Base-by-base conservation (phyloP, 2,888 invertebrate species). In the Caradrina clavipalpis region DNA sequence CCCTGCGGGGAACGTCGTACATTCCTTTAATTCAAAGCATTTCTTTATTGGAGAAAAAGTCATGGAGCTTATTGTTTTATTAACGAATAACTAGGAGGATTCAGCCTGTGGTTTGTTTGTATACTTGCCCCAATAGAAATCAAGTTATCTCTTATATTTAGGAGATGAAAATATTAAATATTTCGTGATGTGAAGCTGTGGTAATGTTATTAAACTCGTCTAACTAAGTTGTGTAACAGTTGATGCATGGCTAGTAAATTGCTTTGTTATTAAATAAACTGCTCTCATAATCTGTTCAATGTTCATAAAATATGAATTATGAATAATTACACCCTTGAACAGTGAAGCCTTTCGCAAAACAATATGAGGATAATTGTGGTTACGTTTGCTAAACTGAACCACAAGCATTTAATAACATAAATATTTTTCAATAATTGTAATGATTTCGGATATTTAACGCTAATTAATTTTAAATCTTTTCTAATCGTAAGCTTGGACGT, bases 1-100 rank as follows among this genome's bases (percentile, higher is more conserved):
- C 86, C 86, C 90, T 89, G 89, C 85, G 85, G 89, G 88, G 91
- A 92, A 90, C 90, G 89, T 87, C 89, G 88, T 87, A 83, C 88
- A 90, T 92, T 89, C 90, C 89, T 90, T 88, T 88, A 90, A 91
- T 93, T 92, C 89, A 88, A 90, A 91, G 91, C 91, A 92, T 93
- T 93, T 93, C 91, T 92, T 93, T 94, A 93, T 93, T 94, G 91
- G 89, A 92, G 90, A 84, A 80, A 91, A 91, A 90, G 91, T 92
- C 89, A 89, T 90, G 90, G 65, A 89, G 84, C 87, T 88, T 91
- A 93, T 93, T 92, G 91, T 93, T 92, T 92, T 92, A 94, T 91
- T 91, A 92, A 89, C 87, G 84, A 91, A 93, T 92, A 93, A 89
- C 91, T 92, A 78, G 64, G 83, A 70, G 73, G 76, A 80, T 83